Conservation (phyloP, 2,113 vertebrate genomes). For the Callipepla californica region DNA sequence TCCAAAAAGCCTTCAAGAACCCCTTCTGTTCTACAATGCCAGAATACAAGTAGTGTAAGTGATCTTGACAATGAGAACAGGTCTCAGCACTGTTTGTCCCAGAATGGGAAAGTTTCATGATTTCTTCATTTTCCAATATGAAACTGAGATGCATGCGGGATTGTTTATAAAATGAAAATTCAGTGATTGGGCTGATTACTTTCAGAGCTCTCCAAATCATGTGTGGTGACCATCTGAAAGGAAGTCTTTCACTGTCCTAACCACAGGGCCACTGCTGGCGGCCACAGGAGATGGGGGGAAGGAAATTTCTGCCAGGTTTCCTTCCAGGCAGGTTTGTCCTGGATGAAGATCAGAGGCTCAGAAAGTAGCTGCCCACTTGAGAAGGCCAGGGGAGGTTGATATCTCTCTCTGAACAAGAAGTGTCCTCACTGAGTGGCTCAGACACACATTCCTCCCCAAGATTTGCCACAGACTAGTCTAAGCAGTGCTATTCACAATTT, state of each 20-base stretch:
- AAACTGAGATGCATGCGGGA: background rate
- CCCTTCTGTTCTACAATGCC: background rate
- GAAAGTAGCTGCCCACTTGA: background rate
- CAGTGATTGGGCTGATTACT: background rate
- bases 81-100: slow-evolving; percentile 6
- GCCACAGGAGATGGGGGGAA: background rate
- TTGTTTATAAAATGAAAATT: background rate
- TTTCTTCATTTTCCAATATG: background rate
- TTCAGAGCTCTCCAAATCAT: background rate
- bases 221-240: background rate
- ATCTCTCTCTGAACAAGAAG: background rate
- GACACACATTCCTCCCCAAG: background rate
- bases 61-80: background rate
- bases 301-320: background rate
- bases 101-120: slow-evolving; percentile 2
- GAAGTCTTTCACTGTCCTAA: background rate
- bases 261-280: background rate
- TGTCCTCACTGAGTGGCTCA: fast-evolving
- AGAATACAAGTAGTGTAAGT: background rate
- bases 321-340: background rate
- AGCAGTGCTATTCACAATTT: background rate
- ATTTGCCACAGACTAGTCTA: background rate
- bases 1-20: background rate
- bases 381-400: background rate
- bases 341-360: background rate